Conservation (phyloP, 2,113 vertebrate genomes). For the Chunga burmeisteri region DNA sequence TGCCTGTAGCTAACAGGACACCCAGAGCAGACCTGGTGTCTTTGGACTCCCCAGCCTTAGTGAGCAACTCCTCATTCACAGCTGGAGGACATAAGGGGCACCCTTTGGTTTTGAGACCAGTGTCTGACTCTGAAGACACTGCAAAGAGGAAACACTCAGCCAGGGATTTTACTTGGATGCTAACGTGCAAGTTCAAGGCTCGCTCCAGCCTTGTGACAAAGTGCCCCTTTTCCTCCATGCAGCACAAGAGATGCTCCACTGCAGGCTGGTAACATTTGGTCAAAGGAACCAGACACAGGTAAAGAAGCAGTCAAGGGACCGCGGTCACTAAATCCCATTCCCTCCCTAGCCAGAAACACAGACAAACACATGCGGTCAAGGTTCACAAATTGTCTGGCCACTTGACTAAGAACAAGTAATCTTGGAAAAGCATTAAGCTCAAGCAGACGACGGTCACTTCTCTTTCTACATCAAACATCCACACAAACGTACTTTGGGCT, state of each 20-base stretch:
- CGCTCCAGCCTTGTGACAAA: background rate
- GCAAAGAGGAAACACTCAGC: background rate
- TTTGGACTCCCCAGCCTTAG: background rate
- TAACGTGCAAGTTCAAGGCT: background rate
- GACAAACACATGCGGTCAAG: background rate
- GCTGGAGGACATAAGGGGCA: background rate
- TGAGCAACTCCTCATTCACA: background rate
- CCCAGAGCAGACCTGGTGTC: background rate
- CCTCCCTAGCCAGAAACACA: background rate
- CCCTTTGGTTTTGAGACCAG: background rate
- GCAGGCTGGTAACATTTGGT: background rate
- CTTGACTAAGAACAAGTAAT: rapidly evolving
- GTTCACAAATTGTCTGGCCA: background rate
- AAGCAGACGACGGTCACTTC: background rate
- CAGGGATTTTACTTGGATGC: background rate
- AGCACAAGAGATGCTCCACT: rapidly evolving
- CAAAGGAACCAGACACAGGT: background rate
- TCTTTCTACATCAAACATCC: background rate
- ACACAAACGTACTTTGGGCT: background rate
- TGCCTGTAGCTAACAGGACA: background rate
- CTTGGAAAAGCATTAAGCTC: background rate
- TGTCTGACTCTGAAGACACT: background rate
- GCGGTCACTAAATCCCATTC: background rate
- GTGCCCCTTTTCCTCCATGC: background rate
- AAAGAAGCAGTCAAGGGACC: background rate